Base-by-base conservation (phyloP, 2,888 invertebrate genomes). In the Aporophyla lueneburgensis region DNA sequence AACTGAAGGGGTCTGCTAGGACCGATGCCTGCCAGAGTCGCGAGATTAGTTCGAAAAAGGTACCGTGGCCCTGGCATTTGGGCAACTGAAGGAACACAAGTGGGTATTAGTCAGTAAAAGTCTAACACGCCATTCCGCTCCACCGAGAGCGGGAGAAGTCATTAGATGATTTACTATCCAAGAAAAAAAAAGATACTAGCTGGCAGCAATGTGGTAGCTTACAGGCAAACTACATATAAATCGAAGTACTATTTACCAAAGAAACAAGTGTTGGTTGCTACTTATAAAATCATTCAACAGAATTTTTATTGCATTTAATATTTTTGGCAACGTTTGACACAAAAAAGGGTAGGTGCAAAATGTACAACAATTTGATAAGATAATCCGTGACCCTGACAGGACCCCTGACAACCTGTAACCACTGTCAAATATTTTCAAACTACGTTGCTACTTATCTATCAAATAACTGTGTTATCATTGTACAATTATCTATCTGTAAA, bases 401-500 rank as follows among this genome's bases (percentile, higher is more conserved):
- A 19, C 2, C 27, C 43, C 16, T 43, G 16, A 24, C 9, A 16
- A 10, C 2, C 43, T 5, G 5, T n/a, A 58, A 24, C 10, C 5
- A 65, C 49, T 27, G 14, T 51, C 61, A 66, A 66, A 66, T 1
- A 16, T 33, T 9, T n/a, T 53, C 16, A 5, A 40, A 62, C 19
- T 24, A 49, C 12, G 49, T 58, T 27, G 5, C 5, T n/a, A 51
- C 54, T 9, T 43, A 49, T 14, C 14, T 24, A 80, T 12, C 1
- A 4, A 56, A 33, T 43, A 62, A 16, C 43, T 58, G 5, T 27
- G 16, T 51, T 83, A 62, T 51, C 70, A 67, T 71, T 78, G 33
- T 14, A 3, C 10, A 58, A 62, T 71, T 54, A 83, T 83, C 78
- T 54, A 83, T 83, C 83, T 43, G 12, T 43, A 27, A n/a, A 4